phyloP scores from a whole-genome alignment of 2,797 vertebrate genomes.

The Sebastes trivittatus region DNA sequence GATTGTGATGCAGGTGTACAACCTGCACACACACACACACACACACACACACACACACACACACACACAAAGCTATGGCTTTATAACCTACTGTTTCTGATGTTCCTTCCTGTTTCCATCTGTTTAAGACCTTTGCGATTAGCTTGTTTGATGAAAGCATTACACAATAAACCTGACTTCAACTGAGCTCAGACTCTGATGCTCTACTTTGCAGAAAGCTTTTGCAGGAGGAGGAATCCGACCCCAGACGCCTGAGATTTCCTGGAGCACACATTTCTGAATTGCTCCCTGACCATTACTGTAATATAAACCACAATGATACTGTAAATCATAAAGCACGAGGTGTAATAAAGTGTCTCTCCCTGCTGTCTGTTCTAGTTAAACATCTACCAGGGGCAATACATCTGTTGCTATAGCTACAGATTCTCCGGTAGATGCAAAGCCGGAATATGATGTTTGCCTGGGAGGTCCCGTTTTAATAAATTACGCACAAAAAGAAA shows the following conservation, averaged over 20 bases:
- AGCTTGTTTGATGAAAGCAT: conserved; percentile 13
- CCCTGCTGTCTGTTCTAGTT: conserved; percentile 76
- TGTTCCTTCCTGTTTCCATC: conserved; percentile 13
- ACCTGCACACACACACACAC: neutral
- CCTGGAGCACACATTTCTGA: conserved; percentile 50
- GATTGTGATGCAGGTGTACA: neutral
- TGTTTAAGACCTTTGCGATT: conserved; percentile 18
- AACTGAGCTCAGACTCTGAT: neutral
- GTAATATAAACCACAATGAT: conserved; percentile 64
- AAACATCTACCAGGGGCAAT: conserved; percentile 76
- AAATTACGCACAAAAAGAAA: conserved; percentile 65
- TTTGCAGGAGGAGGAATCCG: conserved; percentile 27
- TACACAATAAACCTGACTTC: conserved; percentile 26
- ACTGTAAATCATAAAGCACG: conserved; percentile 70
- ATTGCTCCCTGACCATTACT: conserved; percentile 54
- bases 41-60: neutral
- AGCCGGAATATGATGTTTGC: conserved; percentile 63
- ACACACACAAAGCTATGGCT: neutral
- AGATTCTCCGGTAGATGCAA: conserved; percentile 59
- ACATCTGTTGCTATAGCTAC: conserved; percentile 77
- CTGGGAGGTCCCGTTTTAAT: conserved; percentile 74
- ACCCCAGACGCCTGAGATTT: conserved; percentile 30
- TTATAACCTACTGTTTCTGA: neutral
- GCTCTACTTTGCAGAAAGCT: conserved; percentile 15
- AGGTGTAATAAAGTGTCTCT: conserved; percentile 75